These are phyloP conservation scores for Mamestra configurata DNA, from an alignment of 1,140 invertebrate genomes.

Conservation along the genomic window DNA sequence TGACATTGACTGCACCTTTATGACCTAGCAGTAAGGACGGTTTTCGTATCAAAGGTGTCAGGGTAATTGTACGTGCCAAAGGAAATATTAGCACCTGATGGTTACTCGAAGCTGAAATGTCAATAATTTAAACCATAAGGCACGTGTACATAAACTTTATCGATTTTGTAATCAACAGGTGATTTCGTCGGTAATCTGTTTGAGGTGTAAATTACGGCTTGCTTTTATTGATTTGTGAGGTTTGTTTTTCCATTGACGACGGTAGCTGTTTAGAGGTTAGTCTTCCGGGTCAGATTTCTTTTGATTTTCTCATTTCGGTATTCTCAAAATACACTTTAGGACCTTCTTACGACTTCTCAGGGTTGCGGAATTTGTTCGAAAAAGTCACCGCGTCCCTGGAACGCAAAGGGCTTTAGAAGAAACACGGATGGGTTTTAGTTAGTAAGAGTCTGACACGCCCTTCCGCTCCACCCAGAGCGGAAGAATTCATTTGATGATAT, in stretches of 20 bases:
- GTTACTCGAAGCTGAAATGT: neutral
- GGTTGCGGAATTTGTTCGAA: too few species aligned
- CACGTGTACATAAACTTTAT: neutral
- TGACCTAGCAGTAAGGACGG: neutral
- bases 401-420: too few species aligned
- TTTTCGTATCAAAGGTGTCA: neutral
- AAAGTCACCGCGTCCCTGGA: too few species aligned
- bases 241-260: constrained; percentile 7
- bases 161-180: constrained; percentile 27
- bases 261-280: neutral
- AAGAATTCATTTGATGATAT: too few species aligned
- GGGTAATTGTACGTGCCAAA: neutral
- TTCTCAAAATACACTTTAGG: too few species aligned
- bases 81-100: neutral
- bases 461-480: too few species aligned
- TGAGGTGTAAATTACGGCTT: constrained; percentile 7
- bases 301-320: too few species aligned
- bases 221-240: neutral
- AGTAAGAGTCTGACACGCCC: too few species aligned
- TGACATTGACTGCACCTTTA: too few species aligned
- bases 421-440: too few species aligned
- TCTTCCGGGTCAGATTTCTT: neutral
- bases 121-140: constrained; percentile 2
- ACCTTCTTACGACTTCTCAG: too few species aligned
- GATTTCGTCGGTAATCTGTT: constrained; percentile 4